Percentiles rank a stretch among this genome's conserved stretches.
These are phyloP conservation scores for Cherax destructor DNA, from an alignment of 1,140 invertebrate genomes.

Conservation along the genomic window DNA sequence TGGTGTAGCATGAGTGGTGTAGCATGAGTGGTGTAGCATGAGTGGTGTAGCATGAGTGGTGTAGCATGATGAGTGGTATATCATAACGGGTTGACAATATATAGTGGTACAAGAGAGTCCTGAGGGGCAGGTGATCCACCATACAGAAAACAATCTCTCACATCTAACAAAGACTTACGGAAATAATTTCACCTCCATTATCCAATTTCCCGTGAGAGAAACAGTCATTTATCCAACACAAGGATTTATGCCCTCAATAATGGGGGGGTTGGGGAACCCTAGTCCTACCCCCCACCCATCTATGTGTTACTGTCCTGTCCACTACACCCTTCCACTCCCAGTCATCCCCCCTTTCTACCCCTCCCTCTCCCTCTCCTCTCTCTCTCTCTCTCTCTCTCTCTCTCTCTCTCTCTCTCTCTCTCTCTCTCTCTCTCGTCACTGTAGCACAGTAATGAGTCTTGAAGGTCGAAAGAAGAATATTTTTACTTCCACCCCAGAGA, in stretches of 20 bases:
- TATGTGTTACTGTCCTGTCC: background rate
- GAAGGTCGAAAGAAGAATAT: too few relatives aligned
- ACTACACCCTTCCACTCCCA: background rate
- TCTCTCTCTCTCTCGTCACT: too few relatives aligned
- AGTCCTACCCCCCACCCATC: too few relatives aligned
- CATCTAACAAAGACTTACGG: background rate
- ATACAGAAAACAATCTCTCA: background rate
- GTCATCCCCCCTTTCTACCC: background rate
- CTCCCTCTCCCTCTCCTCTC: too few relatives aligned
- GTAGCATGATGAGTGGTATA: too few relatives aligned
- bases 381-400: background rate
- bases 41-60: too few relatives aligned
- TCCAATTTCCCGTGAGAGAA: background rate
- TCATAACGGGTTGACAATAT: background rate
- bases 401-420: background rate
- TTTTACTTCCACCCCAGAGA: too few relatives aligned
- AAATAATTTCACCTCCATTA: background rate
- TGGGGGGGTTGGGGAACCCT: too few relatives aligned
- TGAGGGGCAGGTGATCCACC: background rate
- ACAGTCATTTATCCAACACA: background rate
- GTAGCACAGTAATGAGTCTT: too few relatives aligned
- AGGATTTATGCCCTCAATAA: background rate
- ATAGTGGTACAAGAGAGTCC: background rate
- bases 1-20: too few relatives aligned
- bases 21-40: too few relatives aligned